A percentile compares a stretch with the other conserved stretches of the same genome.
Evolutionary conservation across 1,140 invertebrate genomes (phyloP).

Genomic region (Polypedilum pembai): DNA sequence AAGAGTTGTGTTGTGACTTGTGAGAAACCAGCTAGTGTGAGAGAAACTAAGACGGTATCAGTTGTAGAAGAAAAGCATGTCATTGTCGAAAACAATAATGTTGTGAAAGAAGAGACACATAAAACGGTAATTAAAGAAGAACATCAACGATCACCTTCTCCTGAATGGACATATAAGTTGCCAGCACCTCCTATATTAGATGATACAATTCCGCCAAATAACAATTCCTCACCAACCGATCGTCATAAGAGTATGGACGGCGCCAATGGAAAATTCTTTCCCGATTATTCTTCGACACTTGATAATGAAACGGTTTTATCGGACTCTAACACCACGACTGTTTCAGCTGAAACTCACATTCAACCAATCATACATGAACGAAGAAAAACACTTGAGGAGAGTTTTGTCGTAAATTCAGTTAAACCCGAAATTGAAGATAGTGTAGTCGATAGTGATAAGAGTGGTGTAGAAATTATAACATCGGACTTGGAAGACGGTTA

Average conservation of each 20-base stretch:
- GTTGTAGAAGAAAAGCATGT: neutral
- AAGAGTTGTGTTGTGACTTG: conserved; percentile 33
- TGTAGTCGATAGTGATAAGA: conserved; percentile 21
- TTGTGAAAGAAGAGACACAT: neutral
- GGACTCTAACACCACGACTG: neutral
- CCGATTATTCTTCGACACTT: neutral
- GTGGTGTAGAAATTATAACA: conserved; percentile 27
- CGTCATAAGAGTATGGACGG: neutral
- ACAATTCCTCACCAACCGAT: neutral
- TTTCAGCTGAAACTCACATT: conserved; percentile 32
- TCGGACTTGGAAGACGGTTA: conserved; percentile 31
- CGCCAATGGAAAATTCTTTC: neutral
- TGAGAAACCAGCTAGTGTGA: neutral
- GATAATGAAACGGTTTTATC: conserved; percentile 14
- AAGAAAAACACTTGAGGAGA: conserved; percentile 30
- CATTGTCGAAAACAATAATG: neutral
- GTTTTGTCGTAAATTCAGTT: neutral
- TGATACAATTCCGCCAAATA: conserved; percentile 31
- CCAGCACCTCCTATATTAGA: conserved; percentile 40
- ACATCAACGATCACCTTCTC: conserved; percentile 38
- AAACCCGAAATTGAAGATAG: neutral
- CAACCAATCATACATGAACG: conserved; percentile 33
- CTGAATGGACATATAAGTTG: conserved; percentile 33
- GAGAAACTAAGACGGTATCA: neutral
- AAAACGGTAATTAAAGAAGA: neutral